These are phyloP conservation scores for Arnoldichthys spilopterus DNA, from an alignment of 2,797 vertebrate species.

Conservation along the genomic window DNA sequence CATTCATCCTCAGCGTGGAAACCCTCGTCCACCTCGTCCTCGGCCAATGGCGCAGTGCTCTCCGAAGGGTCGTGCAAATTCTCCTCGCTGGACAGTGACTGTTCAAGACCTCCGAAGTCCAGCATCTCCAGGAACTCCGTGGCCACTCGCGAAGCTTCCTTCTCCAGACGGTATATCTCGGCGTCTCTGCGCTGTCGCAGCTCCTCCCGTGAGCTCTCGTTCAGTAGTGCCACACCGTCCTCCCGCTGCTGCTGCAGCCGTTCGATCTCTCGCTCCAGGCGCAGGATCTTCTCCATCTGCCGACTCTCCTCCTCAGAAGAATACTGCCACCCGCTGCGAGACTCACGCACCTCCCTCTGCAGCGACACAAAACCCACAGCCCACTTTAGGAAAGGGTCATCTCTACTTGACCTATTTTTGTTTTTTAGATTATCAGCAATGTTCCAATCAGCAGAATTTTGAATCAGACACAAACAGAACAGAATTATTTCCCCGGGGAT, in stretches of 20 bases:
- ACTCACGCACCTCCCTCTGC: constrained; percentile 74
- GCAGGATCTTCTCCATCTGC: constrained; percentile 93
- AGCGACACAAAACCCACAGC: constrained; percentile 1
- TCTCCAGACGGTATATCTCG: constrained; percentile 88
- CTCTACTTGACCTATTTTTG: background rate
- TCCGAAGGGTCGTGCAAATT: constrained; percentile 83
- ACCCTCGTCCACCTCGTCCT: constrained; percentile 84
- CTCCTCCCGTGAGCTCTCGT: constrained; percentile 69
- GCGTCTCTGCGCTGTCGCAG: constrained; percentile 84
- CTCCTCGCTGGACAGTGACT: constrained; percentile 83
- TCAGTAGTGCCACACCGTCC: constrained; percentile 83
- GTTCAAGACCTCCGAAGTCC: constrained; percentile 87
- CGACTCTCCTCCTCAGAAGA: constrained; percentile 86
- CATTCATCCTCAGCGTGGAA: constrained; percentile 85
- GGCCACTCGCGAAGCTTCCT: constrained; percentile 88
- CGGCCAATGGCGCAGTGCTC: constrained; percentile 78
- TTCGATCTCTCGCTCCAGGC: constrained; percentile 90
- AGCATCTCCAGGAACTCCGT: constrained; percentile 90
- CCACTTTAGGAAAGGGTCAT: background rate
- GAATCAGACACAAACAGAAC: background rate
- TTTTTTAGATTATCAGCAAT: background rate
- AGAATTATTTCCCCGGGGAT: background rate
- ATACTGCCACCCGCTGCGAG: constrained; percentile 64
- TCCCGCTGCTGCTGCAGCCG: constrained; percentile 87
- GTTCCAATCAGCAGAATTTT: background rate